phyloP scores from a whole-genome alignment of 1,140 invertebrate genomes.

The Drosophila biarmipes region DNA sequence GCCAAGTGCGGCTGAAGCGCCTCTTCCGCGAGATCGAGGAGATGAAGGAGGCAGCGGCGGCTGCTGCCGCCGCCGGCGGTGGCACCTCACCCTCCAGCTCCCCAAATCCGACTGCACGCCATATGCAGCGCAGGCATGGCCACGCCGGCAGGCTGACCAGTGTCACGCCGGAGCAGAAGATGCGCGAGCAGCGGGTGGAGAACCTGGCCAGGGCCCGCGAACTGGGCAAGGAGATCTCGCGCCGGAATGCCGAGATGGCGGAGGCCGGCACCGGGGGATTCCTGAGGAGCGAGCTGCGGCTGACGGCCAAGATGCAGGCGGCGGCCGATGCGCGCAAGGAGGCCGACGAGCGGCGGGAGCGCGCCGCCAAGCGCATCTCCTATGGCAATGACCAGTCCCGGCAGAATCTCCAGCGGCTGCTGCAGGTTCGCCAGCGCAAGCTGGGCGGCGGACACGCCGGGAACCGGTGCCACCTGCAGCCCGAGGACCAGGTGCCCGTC shows the following conservation, averaged over 20 bases:
- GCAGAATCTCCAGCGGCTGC: conserved; percentile 62
- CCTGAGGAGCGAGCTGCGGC: conserved; percentile 41
- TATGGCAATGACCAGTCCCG: conserved; percentile 72
- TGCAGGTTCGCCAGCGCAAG: conserved; percentile 3
- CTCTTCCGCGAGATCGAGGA: conserved; percentile 76
- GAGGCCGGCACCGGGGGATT: conserved; percentile 32
- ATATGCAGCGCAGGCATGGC: background rate
- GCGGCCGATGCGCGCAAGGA: conserved; percentile 40
- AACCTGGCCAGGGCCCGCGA: conserved; percentile 55
- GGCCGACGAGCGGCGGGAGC: conserved; percentile 51
- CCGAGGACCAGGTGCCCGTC: background rate
- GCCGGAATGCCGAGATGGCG: conserved; percentile 52
- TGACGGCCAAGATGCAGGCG: conserved; percentile 51
- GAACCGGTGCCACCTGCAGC: background rate
- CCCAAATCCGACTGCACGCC: background rate
- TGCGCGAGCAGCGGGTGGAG: conserved; percentile 46
- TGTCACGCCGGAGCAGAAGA: conserved; percentile 21
- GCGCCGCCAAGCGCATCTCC: conserved; percentile 67
- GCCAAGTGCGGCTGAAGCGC: conserved; percentile 72
- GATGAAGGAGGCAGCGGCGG: conserved; percentile 52
- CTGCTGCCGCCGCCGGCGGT: background rate
- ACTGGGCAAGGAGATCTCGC: conserved; percentile 68
- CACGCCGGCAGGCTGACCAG: background rate
- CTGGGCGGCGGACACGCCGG: background rate
- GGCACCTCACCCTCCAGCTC: background rate